Evolutionary conservation across 2,797 vertebrate genomes (phyloP), one percentile per base, ranked within the genome.

Genomic region (Myioborus miniatus): DNA sequence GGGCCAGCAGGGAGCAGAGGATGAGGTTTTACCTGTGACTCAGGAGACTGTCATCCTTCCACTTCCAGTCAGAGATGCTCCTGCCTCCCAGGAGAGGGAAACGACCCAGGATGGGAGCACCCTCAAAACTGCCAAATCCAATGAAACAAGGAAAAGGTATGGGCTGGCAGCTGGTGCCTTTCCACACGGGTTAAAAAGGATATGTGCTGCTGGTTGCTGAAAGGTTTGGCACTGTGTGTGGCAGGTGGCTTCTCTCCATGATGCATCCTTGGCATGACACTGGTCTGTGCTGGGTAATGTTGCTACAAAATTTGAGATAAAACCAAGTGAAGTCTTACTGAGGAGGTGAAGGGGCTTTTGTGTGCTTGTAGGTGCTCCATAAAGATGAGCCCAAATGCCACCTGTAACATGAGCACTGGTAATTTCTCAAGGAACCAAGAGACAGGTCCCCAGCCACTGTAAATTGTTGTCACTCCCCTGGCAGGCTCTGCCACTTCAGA

Each of bases 11-110:
- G 99, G 99, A 68, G 98, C 98, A 1, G 99, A 99, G 43, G 99
- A 99, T 87, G 99, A 99, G 91, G 98, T 98, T 80, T 97, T 99
- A 77, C 99, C 99, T 21, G 98, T 98, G 87, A 99, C 99, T 70
- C 99, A 99, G 97, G 99, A 99, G 94, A 99, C 99, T 1, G 98
- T 99, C 32, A 98, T 99, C 83, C 98, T 99, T 94, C 98, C 99
- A 2, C 98, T 99, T 41, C 98, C 99, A 69, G 98, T 99, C 83
- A 98, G 98, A 96, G 99, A 99, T 71, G 97, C 98, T 22, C 98
- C 98, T 29, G 96, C 98, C 63, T 98, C 98, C 26, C 98, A 99
- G 86, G 99, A 99, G 83, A 99, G 99, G 90, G 97, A 98, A 70
- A 95, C 98, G 27, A 97, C 97, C 44, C 98, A 98, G 70, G 99